Evolutionary conservation across 2,888 invertebrate species (phyloP).

Genomic region (Beris morrisii): DNA sequence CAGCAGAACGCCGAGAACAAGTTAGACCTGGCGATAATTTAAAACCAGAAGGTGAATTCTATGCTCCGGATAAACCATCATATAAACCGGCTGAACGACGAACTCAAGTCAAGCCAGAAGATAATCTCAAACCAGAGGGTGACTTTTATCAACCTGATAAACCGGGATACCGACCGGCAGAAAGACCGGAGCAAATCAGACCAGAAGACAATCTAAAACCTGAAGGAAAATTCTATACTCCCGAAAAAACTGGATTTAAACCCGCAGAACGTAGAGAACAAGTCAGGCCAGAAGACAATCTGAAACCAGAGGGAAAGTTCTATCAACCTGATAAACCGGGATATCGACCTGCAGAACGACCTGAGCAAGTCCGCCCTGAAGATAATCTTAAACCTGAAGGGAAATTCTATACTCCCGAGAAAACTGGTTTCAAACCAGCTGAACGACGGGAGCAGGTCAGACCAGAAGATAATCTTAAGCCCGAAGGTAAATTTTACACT

Average conservation of each 20-base stretch:
- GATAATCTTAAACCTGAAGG: constrained; percentile 62
- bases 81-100: constrained; percentile 53
- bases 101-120: constrained; percentile 50
- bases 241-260: constrained; percentile 55
- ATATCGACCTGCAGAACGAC: constrained; percentile 60
- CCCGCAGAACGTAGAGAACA: constrained; percentile 57
- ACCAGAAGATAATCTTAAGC: constrained; percentile 57
- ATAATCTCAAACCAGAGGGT: constrained; percentile 60
- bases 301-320: constrained; percentile 58
- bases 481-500: constrained; percentile 61
- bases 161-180: constrained; percentile 57
- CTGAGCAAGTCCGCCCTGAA: constrained; percentile 51
- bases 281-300: constrained; percentile 56
- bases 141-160: constrained; percentile 58
- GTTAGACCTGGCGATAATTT: constrained; percentile 56
- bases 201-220: constrained; percentile 60
- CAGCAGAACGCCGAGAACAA: constrained; percentile 52
- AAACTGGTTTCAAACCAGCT: constrained; percentile 59
- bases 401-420: constrained; percentile 58
- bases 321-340: constrained; percentile 54
- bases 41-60: constrained; percentile 56
- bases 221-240: constrained; percentile 60
- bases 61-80: constrained; percentile 50
- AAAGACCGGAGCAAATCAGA: constrained; percentile 58
- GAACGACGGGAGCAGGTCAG: constrained; percentile 47